Base-by-base conservation (phyloP, 2,113 vertebrate genomes). In the Sinocyclocheilus anshuiensis region DNA sequence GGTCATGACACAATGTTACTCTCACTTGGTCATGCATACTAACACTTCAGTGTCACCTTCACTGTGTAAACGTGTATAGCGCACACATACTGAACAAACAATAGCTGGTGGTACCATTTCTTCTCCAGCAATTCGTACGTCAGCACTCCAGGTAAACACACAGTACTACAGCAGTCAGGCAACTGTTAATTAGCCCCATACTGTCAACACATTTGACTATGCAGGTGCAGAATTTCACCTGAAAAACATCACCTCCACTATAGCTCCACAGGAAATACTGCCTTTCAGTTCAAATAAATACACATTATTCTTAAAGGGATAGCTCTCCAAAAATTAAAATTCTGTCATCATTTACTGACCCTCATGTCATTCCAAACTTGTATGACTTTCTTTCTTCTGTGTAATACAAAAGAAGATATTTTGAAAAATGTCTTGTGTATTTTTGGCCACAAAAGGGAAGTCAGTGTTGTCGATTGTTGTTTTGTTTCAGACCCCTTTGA, bases 131-230 rank as follows among this genome's bases (percentile, higher is more conserved):
- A 80, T 80, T 61, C 5, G 3, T 26, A 39, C 29, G 45, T 72
- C 81, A 83, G 67, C 81, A 83, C 26, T 83, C 81, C 67, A 57
- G 81, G 29, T 74, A 39, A 55, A 55, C 29, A 39, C 63, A 53
- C 45, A 83, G 81, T 48, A 39, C 24, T 69, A 71, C 80, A 69
- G 26, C 63, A 82, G 63, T 69, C 63, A 50, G 18, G 79, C n/a
- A 48, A 81, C 36, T 69, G 80, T 82, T 82, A 69, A 82, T 82
- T 82, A 69, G 36, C 80, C 63, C 24, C 80, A 82, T 82, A 82
- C 63, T 82, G 80, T 82, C 80, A 53, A 63, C 61, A 82, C 16
- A 22, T 82, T 69, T 81, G 2, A 61, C 18, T 59, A 61, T 59
- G 57, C 80, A 82, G 50, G 65, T 83, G 81, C 50, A 26, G 33